These are phyloP conservation scores for Garrulus glandarius DNA, from an alignment of 2,797 vertebrate genomes.

Conservation along the genomic window DNA sequence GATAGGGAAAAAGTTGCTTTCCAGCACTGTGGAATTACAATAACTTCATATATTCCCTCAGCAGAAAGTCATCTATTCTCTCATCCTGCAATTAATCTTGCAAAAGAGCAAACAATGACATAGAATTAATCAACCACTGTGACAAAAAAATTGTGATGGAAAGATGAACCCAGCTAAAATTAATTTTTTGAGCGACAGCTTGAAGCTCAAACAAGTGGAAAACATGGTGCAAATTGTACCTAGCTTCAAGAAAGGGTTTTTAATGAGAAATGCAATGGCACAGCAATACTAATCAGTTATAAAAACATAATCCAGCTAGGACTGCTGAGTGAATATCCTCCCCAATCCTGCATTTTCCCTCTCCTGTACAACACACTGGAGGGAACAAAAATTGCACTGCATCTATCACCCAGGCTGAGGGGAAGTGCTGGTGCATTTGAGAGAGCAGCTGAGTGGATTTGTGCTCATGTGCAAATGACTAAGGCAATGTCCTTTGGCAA, in stretches of 20 bases:
- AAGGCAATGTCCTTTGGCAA: neutral
- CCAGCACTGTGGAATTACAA: neutral
- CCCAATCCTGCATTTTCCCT: neutral
- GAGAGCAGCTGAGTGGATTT: neutral
- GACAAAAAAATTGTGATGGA: constrained; percentile 55
- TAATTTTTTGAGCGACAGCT: constrained; percentile 59
- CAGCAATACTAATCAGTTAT: constrained; percentile 29
- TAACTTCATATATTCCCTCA: neutral
- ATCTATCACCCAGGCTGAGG: neutral
- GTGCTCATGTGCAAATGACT: neutral
- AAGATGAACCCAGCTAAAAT: constrained; percentile 57
- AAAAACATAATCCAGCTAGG: neutral
- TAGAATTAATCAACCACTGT: constrained; percentile 59
- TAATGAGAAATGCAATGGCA: constrained; percentile 42
- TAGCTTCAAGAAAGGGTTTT: constrained; percentile 26
- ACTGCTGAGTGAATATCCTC: neutral
- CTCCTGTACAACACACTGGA: neutral
- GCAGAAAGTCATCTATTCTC: constrained; percentile 30
- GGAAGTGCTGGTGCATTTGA: neutral
- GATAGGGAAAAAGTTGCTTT: neutral
- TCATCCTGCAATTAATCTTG: constrained; percentile 64
- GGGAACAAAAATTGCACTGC: neutral
- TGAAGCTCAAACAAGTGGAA: constrained; percentile 53
- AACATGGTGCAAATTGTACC: constrained; percentile 42
- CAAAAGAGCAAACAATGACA: constrained; percentile 58